Conservation (phyloP, 2,888 invertebrate genomes). For the Parnassius mnemosyne region DNA sequence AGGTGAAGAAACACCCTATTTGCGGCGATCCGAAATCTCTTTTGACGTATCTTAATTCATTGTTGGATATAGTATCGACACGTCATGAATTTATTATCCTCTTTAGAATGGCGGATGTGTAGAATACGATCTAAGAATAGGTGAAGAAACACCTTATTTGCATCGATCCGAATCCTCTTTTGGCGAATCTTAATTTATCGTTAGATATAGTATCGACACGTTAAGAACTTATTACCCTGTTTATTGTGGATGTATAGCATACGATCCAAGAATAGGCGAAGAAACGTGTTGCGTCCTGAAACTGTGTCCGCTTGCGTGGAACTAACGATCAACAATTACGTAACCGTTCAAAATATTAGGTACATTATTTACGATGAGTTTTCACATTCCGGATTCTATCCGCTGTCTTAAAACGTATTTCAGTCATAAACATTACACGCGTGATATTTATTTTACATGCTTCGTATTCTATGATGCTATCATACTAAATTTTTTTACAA, state of each 20-base stretch:
- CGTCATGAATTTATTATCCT: too few relatives aligned
- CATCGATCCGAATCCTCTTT: too few relatives aligned
- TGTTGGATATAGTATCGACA: neutral
- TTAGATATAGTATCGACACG: too few relatives aligned
- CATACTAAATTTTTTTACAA: too few relatives aligned
- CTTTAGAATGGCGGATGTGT: slow-evolving; percentile 8
- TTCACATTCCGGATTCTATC: slow-evolving; percentile 8
- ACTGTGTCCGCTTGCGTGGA: slow-evolving; percentile 10
- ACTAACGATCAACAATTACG: slow-evolving; percentile 22
- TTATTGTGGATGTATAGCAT: slow-evolving; percentile 1
- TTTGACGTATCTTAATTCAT: too few relatives aligned
- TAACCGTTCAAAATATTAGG: slow-evolving; percentile 20
- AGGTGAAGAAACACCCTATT: neutral
- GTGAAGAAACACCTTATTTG: neutral
- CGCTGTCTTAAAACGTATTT: neutral
- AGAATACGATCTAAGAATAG: slow-evolving; percentile 9
- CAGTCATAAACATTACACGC: neutral
- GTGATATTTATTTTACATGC: neutral
- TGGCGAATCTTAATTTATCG: too few relatives aligned
- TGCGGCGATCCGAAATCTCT: too few relatives aligned
- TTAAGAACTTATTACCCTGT: too few relatives aligned
- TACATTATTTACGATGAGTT: slow-evolving; percentile 16
- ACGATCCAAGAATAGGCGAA: slow-evolving; percentile 9
- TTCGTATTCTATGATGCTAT: neutral
- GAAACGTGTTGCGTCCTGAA: slow-evolving; percentile 11